phyloP scores from a whole-genome alignment of 2,888 invertebrate genomes.

The Lasioglossum lativentre region DNA sequence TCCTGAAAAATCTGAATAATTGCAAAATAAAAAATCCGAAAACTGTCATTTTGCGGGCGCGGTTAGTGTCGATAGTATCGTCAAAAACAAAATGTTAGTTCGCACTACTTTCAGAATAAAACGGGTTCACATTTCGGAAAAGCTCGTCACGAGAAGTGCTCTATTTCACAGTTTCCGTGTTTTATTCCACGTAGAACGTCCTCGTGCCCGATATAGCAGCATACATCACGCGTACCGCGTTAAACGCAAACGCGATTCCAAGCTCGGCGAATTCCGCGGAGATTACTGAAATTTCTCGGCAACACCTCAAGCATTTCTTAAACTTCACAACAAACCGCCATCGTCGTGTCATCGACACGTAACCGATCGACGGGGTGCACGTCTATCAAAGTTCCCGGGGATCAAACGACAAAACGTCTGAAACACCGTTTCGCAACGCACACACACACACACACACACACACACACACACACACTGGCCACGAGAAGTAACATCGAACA shows the following conservation, averaged over 20 bases:
- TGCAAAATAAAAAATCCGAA: background rate
- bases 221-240: background rate
- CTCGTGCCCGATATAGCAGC: background rate
- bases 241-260: conserved; percentile 1
- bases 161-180: background rate
- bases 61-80: background rate
- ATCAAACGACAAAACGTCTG: background rate
- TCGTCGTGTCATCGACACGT: background rate
- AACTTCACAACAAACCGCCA: background rate
- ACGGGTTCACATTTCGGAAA: background rate
- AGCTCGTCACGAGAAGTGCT: background rate
- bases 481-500: background rate
- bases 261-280: background rate
- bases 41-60: background rate
- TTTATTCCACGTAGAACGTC: background rate
- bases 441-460: background rate
- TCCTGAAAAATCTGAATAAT: background rate
- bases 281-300: conserved; percentile 8
- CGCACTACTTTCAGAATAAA: background rate
- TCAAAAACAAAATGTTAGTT: background rate
- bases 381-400: background rate
- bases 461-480: background rate
- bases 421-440: background rate
- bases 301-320: background rate
- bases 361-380: background rate